These are phyloP conservation scores for Emydocephalus ijimae DNA, from an alignment of 2,113 vertebrate genomes.

Conservation along the genomic window DNA sequence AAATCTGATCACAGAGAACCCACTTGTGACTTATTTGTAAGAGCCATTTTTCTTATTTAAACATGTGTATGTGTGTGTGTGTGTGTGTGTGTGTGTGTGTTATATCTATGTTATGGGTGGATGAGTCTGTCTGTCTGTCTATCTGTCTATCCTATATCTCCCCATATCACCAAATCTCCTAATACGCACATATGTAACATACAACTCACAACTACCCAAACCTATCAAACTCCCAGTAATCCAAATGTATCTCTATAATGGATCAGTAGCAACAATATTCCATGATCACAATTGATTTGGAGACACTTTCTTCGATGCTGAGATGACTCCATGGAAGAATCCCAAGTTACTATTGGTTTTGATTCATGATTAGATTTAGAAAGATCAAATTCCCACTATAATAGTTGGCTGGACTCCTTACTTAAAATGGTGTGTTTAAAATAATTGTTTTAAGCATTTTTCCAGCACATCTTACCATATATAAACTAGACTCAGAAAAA, in stretches of 20 bases:
- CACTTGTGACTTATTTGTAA: constrained; percentile 25
- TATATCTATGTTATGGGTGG: not conserved
- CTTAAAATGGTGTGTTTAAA: not conserved
- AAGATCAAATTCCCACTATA: not conserved
- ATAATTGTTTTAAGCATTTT: not conserved
- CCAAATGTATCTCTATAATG: constrained; percentile 1
- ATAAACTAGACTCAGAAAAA: not conserved
- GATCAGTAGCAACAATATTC: not conserved
- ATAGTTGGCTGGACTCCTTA: not conserved
- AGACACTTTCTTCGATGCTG: not conserved
- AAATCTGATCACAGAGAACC: constrained; percentile 3
- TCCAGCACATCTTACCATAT: not conserved
- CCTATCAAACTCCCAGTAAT: not conserved
- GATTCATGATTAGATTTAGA: not conserved
- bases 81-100: not conserved
- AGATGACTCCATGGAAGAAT: not conserved
- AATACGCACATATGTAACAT: not conserved
- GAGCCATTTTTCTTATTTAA: not conserved
- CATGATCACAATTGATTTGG: not conserved
- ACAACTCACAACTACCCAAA: not conserved
- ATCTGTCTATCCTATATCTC: not conserved
- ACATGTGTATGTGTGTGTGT: not conserved
- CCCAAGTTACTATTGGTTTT: not conserved
- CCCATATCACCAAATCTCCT: not conserved
- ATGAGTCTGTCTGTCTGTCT: not conserved